phyloP scores from a whole-genome alignment of 2,113 vertebrate species.

The Emydura subglobosa region DNA sequence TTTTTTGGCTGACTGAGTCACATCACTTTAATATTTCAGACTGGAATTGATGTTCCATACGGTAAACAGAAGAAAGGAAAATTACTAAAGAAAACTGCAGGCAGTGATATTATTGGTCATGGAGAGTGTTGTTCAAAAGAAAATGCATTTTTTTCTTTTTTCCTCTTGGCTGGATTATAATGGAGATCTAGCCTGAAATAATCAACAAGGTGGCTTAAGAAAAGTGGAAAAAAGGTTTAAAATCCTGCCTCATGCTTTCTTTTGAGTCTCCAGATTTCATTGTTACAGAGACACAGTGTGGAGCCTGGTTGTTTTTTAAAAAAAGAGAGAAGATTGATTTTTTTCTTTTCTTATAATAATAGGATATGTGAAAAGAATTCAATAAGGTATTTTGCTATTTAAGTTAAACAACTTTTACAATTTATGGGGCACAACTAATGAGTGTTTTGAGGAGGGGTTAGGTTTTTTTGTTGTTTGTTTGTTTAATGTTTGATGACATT shows the following conservation, averaged over 20 bases:
- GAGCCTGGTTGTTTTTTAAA: background rate
- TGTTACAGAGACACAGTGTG: background rate
- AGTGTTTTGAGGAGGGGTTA: background rate
- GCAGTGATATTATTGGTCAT: constrained; percentile 14
- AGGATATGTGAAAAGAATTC: background rate
- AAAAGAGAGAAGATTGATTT: background rate
- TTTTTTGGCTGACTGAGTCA: constrained; percentile 9
- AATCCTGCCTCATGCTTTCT: background rate
- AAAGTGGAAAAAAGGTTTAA: constrained; percentile 27
- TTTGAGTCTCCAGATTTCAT: background rate
- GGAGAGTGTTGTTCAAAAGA: background rate
- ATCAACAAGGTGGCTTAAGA: background rate
- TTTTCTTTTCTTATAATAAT: background rate
- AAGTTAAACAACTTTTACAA: background rate
- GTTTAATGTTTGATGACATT: fast-evolving
- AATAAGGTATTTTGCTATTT: background rate
- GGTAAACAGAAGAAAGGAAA: constrained; percentile 35
- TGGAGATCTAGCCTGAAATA: background rate
- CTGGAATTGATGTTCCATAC: constrained; percentile 36
- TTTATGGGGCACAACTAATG: background rate
- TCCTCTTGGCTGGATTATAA: background rate
- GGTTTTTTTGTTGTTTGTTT: fast-evolving
- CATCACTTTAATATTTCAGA: constrained; percentile 47
- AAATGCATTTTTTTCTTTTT: background rate
- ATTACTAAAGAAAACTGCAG: background rate